Conservation (phyloP, 2,113 vertebrate genomes). For the Camelus bactrianus region DNA sequence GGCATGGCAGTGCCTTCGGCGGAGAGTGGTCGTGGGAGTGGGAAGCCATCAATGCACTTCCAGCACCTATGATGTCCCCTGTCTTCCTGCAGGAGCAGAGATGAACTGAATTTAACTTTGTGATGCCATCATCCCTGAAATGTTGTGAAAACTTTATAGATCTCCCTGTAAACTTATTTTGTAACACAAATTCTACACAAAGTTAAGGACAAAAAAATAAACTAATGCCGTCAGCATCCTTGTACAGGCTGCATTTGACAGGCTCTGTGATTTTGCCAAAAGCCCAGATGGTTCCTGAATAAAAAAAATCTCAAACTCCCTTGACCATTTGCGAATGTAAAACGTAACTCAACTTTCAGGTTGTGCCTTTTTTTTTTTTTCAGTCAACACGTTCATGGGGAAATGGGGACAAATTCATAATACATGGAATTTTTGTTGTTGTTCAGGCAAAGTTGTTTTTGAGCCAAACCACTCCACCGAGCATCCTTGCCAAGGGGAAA, state of each 20-base stretch:
- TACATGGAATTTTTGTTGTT: not conserved
- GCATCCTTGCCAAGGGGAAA: not conserved
- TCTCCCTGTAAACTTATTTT: not conserved
- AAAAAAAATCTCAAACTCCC: not conserved
- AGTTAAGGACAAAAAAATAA: too few relatives aligned
- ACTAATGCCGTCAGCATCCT: not conserved
- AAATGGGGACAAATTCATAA: not conserved
- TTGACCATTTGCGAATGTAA: not conserved
- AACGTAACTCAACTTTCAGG: too few relatives aligned
- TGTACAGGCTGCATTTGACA: not conserved
- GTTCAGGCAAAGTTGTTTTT: not conserved
- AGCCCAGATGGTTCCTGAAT: not conserved
- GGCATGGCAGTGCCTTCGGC: not conserved
- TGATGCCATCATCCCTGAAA: not conserved
- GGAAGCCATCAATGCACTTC: not conserved
- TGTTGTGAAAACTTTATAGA: not conserved
- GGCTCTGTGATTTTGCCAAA: not conserved
- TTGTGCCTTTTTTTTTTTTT: too few relatives aligned
- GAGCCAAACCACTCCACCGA: not conserved
- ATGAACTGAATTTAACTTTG: not conserved
- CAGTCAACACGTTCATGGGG: not conserved
- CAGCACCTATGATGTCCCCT: not conserved
- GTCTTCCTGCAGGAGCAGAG: not conserved
- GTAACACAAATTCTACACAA: not conserved
- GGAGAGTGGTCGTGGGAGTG: not conserved